phyloP scores from a whole-genome alignment of 2,113 vertebrate species.

The Zosterops japonicus region DNA sequence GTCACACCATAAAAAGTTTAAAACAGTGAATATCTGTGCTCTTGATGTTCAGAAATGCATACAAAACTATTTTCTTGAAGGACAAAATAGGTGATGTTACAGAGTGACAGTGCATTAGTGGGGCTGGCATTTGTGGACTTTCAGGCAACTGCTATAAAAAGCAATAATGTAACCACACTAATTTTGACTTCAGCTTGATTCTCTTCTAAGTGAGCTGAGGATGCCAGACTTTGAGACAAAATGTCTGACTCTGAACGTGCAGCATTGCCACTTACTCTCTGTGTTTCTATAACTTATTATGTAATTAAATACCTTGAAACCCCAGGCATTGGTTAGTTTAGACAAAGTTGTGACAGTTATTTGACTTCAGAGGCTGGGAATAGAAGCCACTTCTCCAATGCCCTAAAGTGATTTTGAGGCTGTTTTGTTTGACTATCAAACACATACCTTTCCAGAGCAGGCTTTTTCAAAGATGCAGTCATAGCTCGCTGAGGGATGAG shows the following conservation, averaged over 20 bases:
- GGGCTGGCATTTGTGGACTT: conserved; percentile 73
- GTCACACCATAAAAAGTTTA: conserved; percentile 64
- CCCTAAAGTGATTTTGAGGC: conserved; percentile 49
- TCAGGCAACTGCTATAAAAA: conserved; percentile 73
- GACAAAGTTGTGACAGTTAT: conserved; percentile 58
- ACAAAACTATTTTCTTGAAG: conserved; percentile 50
- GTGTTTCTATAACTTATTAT: conserved; percentile 48
- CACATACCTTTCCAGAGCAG: conserved; percentile 9
- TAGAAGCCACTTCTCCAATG: conserved; percentile 31
- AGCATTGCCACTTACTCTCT: conserved; percentile 41
- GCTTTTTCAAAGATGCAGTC: background rate
- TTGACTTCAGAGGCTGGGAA: conserved; percentile 44
- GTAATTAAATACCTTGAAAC: conserved; percentile 59
- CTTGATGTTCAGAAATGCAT: conserved; percentile 58
- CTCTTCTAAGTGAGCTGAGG: conserved; percentile 54
- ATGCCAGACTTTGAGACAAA: conserved; percentile 74
- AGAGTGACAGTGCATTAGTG: conserved; percentile 67
- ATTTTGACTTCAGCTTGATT: conserved; percentile 73
- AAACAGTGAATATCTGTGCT: conserved; percentile 51
- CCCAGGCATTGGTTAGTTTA: conserved; percentile 16
- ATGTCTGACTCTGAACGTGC: conserved; percentile 51
- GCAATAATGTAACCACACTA: conserved; percentile 70
- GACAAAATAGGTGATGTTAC: conserved; percentile 68
- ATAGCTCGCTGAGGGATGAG: background rate
- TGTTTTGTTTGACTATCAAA: conserved; percentile 27